These are phyloP conservation scores for Corythoichthys intestinalis DNA, from an alignment of 2,113 vertebrate genomes.

Conservation along the genomic window DNA sequence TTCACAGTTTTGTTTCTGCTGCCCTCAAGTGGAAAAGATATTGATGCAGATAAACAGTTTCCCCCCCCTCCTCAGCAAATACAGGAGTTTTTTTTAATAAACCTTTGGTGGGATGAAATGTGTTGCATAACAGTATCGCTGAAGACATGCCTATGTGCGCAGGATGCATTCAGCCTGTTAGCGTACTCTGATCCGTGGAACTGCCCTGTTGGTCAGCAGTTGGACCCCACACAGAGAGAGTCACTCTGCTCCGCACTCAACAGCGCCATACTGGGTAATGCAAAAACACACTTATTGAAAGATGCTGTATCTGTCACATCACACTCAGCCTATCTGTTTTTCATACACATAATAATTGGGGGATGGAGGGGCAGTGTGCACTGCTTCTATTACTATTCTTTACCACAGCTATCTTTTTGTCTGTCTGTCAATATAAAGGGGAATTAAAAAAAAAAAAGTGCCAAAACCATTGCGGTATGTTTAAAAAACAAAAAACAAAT, in stretches of 20 bases:
- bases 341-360: no score
- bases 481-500: no score
- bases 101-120: neutral
- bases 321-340: neutral
- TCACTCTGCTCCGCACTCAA: slow-evolving; percentile 95
- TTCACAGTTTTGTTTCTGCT: neutral
- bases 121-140: neutral
- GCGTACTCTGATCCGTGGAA: slow-evolving; percentile 97
- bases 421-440: neutral
- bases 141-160: slow-evolving; percentile 22
- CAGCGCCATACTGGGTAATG: slow-evolving; percentile 96
- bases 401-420: no score
- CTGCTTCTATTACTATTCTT: no score
- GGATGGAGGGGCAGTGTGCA: no score
- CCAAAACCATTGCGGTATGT: no score
- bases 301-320: neutral
- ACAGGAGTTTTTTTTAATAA: neutral
- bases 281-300: neutral
- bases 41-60: neutral
- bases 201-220: slow-evolving; percentile 94
- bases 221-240: slow-evolving; percentile 95
- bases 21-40: neutral
- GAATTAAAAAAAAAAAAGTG: no score
- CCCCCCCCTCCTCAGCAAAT: neutral
- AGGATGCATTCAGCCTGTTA: slow-evolving; percentile 97